Percentiles rank a stretch among this genome's conserved stretches.
These are phyloP conservation scores for Lydus trimaculatus DNA, from an alignment of 2,888 invertebrate species.

Conservation along the genomic window DNA sequence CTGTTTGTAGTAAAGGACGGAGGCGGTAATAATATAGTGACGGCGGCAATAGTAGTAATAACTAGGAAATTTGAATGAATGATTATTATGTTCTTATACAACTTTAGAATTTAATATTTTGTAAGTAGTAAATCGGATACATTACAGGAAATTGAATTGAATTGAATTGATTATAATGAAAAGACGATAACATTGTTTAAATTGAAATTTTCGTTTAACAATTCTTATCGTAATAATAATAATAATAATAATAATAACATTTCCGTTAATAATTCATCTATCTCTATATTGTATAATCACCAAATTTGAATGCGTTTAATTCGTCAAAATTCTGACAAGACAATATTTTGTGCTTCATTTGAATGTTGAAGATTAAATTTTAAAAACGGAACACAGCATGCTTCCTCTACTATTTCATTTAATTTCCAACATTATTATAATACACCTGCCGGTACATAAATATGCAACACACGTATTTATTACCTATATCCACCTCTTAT, in stretches of 20 bases:
- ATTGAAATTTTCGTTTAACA: neutral
- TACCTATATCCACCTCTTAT: conserved; percentile 8
- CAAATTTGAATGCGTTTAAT: no score
- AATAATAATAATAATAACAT: neutral
- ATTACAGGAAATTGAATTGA: neutral
- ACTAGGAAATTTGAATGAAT: neutral
- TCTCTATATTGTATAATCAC: no score
- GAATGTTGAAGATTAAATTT: neutral
- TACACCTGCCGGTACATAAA: conserved; percentile 10
- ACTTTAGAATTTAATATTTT: neutral
- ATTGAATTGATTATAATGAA: neutral
- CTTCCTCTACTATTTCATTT: neutral
- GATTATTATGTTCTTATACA: neutral
- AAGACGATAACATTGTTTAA: neutral
- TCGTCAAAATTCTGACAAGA: neutral
- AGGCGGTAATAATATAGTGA: no score
- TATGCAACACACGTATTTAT: conserved; percentile 9
- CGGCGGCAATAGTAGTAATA: neutral
- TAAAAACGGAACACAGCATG: neutral
- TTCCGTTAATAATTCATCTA: neutral
- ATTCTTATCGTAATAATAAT: conserved; percentile 4
- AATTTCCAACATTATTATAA: conserved; percentile 6
- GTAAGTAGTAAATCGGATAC: neutral
- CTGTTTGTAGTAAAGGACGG: neutral
- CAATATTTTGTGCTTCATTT: conserved; percentile 1